These are phyloP conservation scores for Temnothorax unifasciatus DNA, from an alignment of 2,888 invertebrate species.

Conservation along the genomic window DNA sequence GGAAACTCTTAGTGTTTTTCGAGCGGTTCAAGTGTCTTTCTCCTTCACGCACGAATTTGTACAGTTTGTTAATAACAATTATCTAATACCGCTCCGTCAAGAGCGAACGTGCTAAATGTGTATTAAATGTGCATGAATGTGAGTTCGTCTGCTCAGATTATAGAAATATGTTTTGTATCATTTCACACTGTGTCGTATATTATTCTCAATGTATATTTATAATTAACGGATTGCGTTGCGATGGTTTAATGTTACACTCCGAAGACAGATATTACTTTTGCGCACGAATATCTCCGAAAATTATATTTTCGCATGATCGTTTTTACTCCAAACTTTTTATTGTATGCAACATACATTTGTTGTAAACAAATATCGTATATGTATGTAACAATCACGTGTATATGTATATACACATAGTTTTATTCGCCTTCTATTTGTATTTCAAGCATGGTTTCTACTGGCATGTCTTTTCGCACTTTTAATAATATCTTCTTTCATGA, in stretches of 20 bases:
- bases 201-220: not conserved
- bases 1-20: conserved; percentile 36
- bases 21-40: conserved; percentile 35
- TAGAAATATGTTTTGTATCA: conserved; percentile 41
- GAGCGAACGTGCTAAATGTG: conserved; percentile 48
- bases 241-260: not conserved
- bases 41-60: conserved; percentile 38
- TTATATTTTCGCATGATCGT: conserved; percentile 47
- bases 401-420: conserved; percentile 18
- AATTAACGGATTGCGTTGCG: conserved; percentile 36
- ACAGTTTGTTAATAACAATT: conserved; percentile 50
- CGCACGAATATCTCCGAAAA: conserved; percentile 19
- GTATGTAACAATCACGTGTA: conserved; percentile 19
- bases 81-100: not conserved
- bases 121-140: conserved; percentile 52
- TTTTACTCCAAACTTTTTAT: conserved; percentile 33
- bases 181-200: conserved; percentile 18
- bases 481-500: not conserved
- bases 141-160: conserved; percentile 26
- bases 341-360: not conserved
- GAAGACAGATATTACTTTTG: conserved; percentile 7
- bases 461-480: conserved; percentile 38
- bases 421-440: conserved; percentile 30
- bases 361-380: conserved; percentile 26
- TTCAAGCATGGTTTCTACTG: conserved; percentile 45